Conservation (phyloP, 2,797 vertebrate genomes). For the Poecilia velifera region DNA sequence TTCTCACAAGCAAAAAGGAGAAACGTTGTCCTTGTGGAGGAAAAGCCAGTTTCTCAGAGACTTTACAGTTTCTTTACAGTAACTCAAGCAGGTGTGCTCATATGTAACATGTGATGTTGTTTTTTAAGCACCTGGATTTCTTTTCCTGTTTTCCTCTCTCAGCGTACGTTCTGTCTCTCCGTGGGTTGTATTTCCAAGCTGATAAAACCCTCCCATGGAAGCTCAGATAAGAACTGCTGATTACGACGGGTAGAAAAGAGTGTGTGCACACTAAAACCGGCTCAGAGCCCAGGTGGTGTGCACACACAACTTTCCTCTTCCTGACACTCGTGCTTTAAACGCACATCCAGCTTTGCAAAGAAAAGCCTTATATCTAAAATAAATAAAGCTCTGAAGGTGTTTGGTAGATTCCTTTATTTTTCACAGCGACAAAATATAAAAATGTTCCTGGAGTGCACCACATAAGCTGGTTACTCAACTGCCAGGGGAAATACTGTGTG, state of each 20-base stretch:
- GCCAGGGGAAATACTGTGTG: constrained; percentile 18
- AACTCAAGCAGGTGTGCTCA: constrained; percentile 5
- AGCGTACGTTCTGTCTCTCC: constrained; percentile 52
- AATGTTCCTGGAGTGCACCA: constrained; percentile 36
- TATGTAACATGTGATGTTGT: constrained; percentile 41
- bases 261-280: constrained; percentile 31
- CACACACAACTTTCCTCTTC: neutral
- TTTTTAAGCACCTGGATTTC: constrained; percentile 41
- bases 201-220: constrained; percentile 68
- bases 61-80: constrained; percentile 17
- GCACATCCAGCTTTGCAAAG: neutral
- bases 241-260: constrained; percentile 59
- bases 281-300: constrained; percentile 28
- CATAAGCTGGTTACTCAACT: constrained; percentile 47
- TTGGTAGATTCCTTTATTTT: constrained; percentile 47
- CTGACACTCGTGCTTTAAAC: neutral
- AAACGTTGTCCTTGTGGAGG: neutral
- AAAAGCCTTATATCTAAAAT: neutral
- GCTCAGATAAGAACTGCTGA: constrained; percentile 70
- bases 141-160: constrained; percentile 60
- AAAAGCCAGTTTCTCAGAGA: constrained; percentile 2
- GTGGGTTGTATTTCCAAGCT: constrained; percentile 50
- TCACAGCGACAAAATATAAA: constrained; percentile 40
- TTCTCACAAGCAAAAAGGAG: neutral
- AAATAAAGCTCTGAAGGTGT: constrained; percentile 8